Base-by-base conservation (phyloP, 1,140 invertebrate species). In the Apis laboriosa region DNA sequence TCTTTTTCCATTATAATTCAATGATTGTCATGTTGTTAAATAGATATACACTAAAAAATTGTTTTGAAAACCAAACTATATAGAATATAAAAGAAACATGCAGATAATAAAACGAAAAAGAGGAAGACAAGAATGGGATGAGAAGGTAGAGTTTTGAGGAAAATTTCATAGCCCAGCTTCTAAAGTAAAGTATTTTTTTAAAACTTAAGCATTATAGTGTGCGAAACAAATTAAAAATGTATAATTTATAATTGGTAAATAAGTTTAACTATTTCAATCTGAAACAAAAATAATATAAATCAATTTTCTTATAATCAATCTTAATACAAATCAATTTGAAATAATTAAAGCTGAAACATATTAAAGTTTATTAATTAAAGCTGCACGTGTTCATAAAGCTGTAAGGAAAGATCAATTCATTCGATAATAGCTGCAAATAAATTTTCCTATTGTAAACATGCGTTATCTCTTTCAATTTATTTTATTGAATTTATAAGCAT, bases 81-180 rank as follows among this genome's bases (percentile, higher is more conserved):
- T 2, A 15, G 21, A 56, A 43, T 11, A 28, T 43, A 43, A 43
- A 43, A 43, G 9, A 72, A 56, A n/a, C 34, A 72, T 55, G 53
- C 73, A 34, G 9, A 28, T n/a, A 24, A 51, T 17, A 53, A 64
- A 13, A 49, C n/a, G 49, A 17, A 28, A 49, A 13, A 15, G 12
- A 73, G 34, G 1, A 15, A 55, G 15, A n/a, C 0, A 9, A 19
- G 1, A 53, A 71, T 28, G 24, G 56, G 0, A n/a, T 43, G 21
- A 68, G 21, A 49, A 49, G 2, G 43, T 17, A 24, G 19, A 43
- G 43, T 12, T 74, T 64, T n/a, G 3, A 58, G 63, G 56, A 17
- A 58, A 71, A 28, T 19, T 60, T 61, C 21, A n/a, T 67, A 80
- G 63, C 75, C 82, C 86, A 87, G 86, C 82, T 87, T 87, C 85